phyloP scores from a whole-genome alignment of 2,113 vertebrate species.

The Aphyosemion australe region DNA sequence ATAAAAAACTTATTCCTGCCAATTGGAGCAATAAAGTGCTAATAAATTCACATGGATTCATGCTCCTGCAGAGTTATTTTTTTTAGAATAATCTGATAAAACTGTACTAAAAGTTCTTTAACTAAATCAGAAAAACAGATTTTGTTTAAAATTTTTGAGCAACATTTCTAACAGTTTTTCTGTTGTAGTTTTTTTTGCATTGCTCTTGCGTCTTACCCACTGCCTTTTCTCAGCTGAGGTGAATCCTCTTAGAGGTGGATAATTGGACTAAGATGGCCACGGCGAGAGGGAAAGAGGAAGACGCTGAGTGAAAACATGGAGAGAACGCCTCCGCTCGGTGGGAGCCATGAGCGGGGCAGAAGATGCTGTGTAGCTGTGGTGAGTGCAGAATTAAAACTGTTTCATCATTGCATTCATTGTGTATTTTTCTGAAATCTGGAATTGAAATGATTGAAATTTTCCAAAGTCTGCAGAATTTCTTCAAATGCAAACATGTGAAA shows the following conservation, averaged over 20 bases:
- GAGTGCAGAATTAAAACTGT: constrained; percentile 17
- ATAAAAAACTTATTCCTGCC: too few species aligned
- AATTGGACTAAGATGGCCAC: constrained; percentile 72
- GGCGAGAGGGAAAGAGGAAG: constrained; percentile 28
- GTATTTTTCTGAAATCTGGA: too few species aligned
- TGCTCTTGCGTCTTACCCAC: constrained; percentile 10
- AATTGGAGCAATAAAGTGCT: neutral
- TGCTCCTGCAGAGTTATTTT: neutral
- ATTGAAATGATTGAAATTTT: too few species aligned
- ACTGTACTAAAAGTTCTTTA: neutral
- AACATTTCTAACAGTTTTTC: neutral
- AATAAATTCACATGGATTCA: too few species aligned
- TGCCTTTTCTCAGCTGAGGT: constrained; percentile 30
- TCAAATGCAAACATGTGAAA: neutral
- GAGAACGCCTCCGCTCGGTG: constrained; percentile 32
- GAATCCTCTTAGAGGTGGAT: constrained; percentile 81
- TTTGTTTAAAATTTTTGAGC: neutral
- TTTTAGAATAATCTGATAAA: neutral
- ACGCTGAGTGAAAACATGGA: constrained; percentile 42
- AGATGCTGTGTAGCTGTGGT: constrained; percentile 50
- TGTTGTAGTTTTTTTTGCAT: neutral
- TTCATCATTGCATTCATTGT: too few species aligned
- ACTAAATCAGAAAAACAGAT: neutral
- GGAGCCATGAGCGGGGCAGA: constrained; percentile 36
- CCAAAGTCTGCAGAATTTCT: neutral